phyloP scores from a whole-genome alignment of 2,797 vertebrate genomes.

The Periophthalmus magnuspinnatus region DNA sequence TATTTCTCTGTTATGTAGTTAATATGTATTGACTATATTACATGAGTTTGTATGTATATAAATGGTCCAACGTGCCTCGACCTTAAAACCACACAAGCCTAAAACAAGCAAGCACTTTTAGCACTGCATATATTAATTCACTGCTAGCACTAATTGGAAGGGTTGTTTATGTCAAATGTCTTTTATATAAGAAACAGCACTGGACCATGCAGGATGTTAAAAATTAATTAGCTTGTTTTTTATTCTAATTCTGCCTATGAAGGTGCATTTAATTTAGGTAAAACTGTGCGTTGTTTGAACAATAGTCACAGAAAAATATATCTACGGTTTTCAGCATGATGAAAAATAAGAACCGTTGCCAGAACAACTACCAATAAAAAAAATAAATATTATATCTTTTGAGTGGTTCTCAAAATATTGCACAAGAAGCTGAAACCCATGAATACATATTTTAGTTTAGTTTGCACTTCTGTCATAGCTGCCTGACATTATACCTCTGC shows the following conservation, averaged over 20 bases:
- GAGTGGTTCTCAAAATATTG: too few relatives aligned
- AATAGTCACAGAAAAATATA: neutral
- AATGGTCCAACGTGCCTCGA: neutral
- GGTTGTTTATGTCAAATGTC: neutral
- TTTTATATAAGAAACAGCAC: neutral
- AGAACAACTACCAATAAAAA: too few relatives aligned
- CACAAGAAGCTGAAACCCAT: too few relatives aligned
- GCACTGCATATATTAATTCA: neutral
- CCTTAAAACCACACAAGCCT: neutral
- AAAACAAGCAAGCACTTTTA: neutral
- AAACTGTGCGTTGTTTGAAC: too few relatives aligned
- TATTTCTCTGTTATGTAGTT: neutral
- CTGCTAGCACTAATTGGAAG: neutral
- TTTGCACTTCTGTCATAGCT: too few relatives aligned
- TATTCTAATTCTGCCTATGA: neutral
- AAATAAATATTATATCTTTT: too few relatives aligned
- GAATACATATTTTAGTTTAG: too few relatives aligned
- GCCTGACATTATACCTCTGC: too few relatives aligned
- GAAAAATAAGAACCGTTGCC: too few relatives aligned
- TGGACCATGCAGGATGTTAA: neutral
- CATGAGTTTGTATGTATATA: neutral
- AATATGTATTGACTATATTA: neutral
- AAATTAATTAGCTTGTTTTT: neutral
- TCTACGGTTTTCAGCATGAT: neutral
- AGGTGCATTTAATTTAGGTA: neutral